phyloP scores from a whole-genome alignment of 1,140 invertebrate genomes.

The Aculops lycopersici region DNA sequence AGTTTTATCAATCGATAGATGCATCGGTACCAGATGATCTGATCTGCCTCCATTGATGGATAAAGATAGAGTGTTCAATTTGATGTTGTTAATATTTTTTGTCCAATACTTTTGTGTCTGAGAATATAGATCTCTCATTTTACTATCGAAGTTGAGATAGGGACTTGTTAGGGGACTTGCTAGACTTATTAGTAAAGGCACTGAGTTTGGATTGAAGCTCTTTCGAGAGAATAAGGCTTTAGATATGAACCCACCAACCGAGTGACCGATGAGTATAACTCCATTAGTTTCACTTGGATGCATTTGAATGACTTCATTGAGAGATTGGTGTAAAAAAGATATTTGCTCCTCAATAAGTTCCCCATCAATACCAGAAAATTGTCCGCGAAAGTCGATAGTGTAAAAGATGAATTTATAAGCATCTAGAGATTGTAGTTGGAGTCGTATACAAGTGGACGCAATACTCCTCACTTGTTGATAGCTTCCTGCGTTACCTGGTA shows the following conservation, averaged over 20 bases:
- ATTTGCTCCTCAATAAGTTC: background rate
- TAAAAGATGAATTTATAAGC: background rate
- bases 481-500: background rate
- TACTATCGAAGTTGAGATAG: background rate
- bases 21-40: background rate
- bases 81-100: background rate
- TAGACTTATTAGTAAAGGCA: background rate
- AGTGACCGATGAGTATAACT: background rate
- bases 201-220: background rate
- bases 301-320: background rate
- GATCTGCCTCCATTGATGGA: background rate
- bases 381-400: background rate
- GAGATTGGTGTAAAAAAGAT: background rate
- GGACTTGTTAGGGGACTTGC: background rate
- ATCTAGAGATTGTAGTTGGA: background rate
- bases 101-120: background rate
- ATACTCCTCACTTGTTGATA: background rate
- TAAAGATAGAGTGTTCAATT: background rate
- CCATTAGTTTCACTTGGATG: too few relatives aligned
- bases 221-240: background rate
- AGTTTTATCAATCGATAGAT: background rate
- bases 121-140: background rate
- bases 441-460: background rate
- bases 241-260: background rate
- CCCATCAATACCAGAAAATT: background rate